Evolutionary conservation across 1,140 invertebrate genomes (phyloP), one percentile per base, ranked within the genome.

Genomic region (Lithobius niger): DNA sequence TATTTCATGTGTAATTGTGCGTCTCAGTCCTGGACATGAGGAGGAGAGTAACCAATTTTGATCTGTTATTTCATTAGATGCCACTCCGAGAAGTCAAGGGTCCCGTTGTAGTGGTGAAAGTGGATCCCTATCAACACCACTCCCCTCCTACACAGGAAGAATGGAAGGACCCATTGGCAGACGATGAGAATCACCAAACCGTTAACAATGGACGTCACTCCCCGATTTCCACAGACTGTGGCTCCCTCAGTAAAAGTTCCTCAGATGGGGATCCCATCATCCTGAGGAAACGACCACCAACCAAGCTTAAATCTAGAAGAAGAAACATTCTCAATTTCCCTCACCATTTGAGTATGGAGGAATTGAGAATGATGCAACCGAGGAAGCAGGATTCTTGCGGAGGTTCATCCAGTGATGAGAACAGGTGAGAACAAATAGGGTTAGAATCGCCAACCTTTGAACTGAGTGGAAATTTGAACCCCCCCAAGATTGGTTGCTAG

Each of bases 391-490:
- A 88, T 62, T 86, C 83, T 62, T 75, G 75, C 45, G 76, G 76
- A 22, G 85, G 86, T 67, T 88, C 86, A 66, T 88, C 86, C 16
- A 88, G 86, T 2, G 86, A 90, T 69, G 86, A 89, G 69, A 88
- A 88, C 68, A 75, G 86, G 60, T 61, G 55, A 52, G 51, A 13
- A 10, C n/a, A 22, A 47, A 47, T 19, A n/a, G n/a, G n/a, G n/a
- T 47, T 47, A 18, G 24, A 47, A n/a, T n/a, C n/a, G n/a, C n/a
- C n/a, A n/a, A n/a, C n/a, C n/a, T n/a, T n/a, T n/a, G n/a, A n/a
- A n/a, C n/a, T n/a, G n/a, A n/a, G n/a, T n/a, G n/a, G n/a, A n/a
- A n/a, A n/a, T n/a, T n/a, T n/a, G n/a, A n/a, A n/a, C n/a, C n/a
- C n/a, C n/a, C n/a, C n/a, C n/a, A n/a, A n/a, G n/a, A n/a, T n/a